These are phyloP conservation scores for Myrmecobius fasciatus DNA, from an alignment of 2,113 vertebrate genomes.

Conservation along the genomic window DNA sequence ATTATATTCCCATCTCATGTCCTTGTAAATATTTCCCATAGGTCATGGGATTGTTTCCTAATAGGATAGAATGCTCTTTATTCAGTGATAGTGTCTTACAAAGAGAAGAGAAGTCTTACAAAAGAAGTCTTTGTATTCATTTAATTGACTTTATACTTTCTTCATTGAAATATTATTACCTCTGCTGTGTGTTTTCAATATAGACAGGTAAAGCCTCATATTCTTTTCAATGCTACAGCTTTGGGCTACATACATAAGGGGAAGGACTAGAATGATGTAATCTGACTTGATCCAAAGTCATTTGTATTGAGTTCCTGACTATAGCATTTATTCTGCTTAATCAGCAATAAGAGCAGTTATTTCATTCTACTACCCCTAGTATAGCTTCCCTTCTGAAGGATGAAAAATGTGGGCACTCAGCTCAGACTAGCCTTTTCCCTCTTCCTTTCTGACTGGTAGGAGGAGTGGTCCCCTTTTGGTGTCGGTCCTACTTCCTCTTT, in stretches of 20 bases:
- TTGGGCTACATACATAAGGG: background rate
- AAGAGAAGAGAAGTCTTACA: too few species aligned
- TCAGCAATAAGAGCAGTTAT: background rate
- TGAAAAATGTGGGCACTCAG: background rate
- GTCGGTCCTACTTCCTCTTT: background rate
- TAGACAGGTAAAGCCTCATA: background rate
- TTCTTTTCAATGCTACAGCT: background rate
- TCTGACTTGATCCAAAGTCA: background rate
- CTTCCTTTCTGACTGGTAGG: background rate
- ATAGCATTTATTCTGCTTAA: background rate
- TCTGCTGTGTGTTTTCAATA: background rate
- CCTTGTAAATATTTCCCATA: too few species aligned
- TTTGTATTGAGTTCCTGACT: background rate
- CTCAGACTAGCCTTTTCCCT: background rate
- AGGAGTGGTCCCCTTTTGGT: background rate
- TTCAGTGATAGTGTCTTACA: too few species aligned
- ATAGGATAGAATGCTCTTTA: too few species aligned
- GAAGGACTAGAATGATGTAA: background rate
- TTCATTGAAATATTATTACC: background rate
- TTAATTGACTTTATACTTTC: background rate
- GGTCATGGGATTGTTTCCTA: too few species aligned
- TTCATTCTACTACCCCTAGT: background rate
- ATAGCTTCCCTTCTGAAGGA: background rate
- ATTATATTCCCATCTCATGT: too few species aligned
- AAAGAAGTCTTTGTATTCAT: background rate